Conservation (phyloP, 2,113 vertebrate genomes). For the Rhynchomys soricoides region DNA sequence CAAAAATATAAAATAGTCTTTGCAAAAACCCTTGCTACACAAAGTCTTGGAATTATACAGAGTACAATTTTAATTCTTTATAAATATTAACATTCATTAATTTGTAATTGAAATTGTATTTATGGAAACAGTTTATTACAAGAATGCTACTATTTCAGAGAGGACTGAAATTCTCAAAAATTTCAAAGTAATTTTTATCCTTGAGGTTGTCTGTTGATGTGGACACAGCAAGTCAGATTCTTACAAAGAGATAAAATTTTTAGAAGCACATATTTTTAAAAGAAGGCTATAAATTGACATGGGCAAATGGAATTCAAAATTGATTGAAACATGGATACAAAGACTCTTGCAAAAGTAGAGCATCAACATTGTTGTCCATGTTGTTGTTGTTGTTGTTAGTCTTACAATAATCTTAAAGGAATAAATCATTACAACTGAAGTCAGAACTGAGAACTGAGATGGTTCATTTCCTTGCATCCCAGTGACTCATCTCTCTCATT, state of each 20-base stretch:
- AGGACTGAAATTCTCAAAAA: not conserved
- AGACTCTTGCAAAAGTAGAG: not conserved
- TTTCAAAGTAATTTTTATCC: not conserved
- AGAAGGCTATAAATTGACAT: not conserved
- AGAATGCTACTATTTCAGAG: not conserved
- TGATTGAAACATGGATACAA: not conserved
- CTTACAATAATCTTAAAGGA: not conserved
- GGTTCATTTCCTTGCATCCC: not conserved
- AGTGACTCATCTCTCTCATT: not conserved
- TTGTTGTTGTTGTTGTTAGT: not conserved
- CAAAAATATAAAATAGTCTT: not conserved
- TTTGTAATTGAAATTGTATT: constrained; percentile 16
- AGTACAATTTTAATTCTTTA: not conserved
- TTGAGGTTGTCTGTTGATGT: not conserved
- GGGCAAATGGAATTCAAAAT: not conserved
- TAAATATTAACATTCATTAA: not conserved
- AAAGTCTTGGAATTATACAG: not conserved
- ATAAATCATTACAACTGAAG: not conserved
- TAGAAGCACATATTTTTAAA: not conserved
- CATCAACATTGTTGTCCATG: not conserved
- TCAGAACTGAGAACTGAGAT: not conserved
- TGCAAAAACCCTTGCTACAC: not conserved
- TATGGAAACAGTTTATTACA: not conserved
- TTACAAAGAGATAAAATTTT: not conserved
- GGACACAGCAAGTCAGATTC: not conserved